Conservation (phyloP, 2,113 vertebrate genomes). For the Falco punctatus region DNA sequence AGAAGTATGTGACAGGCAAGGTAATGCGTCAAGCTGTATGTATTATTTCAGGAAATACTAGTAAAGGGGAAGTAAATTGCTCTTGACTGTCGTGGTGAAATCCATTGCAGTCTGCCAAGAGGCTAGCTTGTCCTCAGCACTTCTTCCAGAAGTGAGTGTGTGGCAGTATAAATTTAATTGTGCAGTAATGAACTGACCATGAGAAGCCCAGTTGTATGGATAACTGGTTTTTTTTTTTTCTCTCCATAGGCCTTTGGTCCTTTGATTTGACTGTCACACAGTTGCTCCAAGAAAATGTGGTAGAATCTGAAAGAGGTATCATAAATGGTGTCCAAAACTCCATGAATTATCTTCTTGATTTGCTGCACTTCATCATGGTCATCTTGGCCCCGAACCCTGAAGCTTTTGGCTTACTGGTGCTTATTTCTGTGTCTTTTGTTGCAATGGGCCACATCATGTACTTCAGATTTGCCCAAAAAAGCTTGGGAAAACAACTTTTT, state of each 20-base stretch:
- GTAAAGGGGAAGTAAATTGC: neutral
- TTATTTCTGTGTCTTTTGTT: conserved; percentile 97
- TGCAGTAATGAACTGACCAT: neutral
- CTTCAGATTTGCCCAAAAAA: conserved; percentile 92
- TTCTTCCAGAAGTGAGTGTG: neutral
- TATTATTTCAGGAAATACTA: neutral
- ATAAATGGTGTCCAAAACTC: conserved; percentile 99
- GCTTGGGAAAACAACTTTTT: conserved; percentile 85
- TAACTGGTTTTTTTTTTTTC: conserved; percentile 16
- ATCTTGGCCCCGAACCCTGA: conserved; percentile 96
- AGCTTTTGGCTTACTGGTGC: conserved; percentile 93
- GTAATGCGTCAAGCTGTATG: neutral
- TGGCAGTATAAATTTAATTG: neutral
- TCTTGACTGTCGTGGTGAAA: neutral
- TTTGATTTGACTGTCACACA: conserved; percentile 99
- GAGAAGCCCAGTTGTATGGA: neutral
- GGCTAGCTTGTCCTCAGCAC: rapidly evolving
- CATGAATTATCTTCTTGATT: conserved; percentile 98
- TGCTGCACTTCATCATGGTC: conserved; percentile 99
- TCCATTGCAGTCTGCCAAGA: neutral
- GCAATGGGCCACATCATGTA: conserved; percentile 96
- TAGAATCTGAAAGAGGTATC: conserved; percentile 94
- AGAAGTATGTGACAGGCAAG: neutral
- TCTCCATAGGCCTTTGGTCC: conserved; percentile 90
- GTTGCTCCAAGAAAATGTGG: conserved; percentile 96